phyloP scores from a whole-genome alignment of 2,113 vertebrate species.

The Butorides virescens region DNA sequence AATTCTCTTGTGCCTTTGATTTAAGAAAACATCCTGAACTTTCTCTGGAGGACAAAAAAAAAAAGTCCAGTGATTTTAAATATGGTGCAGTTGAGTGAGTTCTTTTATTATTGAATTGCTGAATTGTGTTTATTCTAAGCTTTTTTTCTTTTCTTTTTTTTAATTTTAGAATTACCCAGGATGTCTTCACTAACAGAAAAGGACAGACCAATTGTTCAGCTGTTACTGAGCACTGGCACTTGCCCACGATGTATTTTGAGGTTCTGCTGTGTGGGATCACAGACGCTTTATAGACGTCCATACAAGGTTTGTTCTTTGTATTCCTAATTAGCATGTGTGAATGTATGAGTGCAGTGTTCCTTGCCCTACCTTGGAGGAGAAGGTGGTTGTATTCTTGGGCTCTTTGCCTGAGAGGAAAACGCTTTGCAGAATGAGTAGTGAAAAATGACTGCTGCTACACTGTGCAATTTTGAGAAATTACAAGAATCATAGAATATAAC shows the following conservation, averaged over 20 bases:
- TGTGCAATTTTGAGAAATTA: not conserved
- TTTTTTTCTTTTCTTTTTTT: not conserved
- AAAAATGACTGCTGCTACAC: not conserved
- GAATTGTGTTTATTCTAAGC: not conserved
- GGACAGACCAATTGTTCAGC: constrained; percentile 79
- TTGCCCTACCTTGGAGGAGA: not conserved
- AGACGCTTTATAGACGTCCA: constrained; percentile 77
- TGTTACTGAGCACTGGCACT: constrained; percentile 83
- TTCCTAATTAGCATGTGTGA: not conserved
- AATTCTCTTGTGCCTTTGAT: not conserved
- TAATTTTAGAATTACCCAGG: not conserved
- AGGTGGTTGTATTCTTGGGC: not conserved
- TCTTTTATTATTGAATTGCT: not conserved
- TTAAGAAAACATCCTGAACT: not conserved
- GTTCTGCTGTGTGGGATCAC: constrained; percentile 86
- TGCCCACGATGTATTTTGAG: constrained; percentile 91
- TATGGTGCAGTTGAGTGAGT: not conserved
- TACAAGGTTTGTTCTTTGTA: constrained; percentile 74
- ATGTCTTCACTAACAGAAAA: constrained; percentile 87
- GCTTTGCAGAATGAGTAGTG: not conserved
- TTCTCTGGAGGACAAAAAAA: not conserved
- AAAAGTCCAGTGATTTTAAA: not conserved
- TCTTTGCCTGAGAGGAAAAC: not conserved
- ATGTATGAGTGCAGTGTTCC: not conserved
- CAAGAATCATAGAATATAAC: not conserved